Conservation (phyloP, 2,888 invertebrate genomes). For the Caenorhabditis zanzibari region DNA sequence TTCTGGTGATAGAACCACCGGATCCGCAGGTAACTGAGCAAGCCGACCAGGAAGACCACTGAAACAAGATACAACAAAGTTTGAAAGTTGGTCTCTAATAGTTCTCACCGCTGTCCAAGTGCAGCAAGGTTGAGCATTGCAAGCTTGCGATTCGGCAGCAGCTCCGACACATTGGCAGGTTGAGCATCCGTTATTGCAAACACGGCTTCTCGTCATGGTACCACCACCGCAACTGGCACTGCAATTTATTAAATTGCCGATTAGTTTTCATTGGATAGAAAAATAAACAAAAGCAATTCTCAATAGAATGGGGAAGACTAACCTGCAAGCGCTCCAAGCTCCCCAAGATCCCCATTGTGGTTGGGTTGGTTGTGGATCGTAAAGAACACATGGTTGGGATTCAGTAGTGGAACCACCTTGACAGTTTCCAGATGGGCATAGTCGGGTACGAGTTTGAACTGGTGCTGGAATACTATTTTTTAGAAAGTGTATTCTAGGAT, state of each 20-base stretch:
- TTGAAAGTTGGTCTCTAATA: background rate
- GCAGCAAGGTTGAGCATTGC: conserved; percentile 73
- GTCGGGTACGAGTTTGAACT: conserved; percentile 65
- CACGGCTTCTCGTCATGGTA: conserved; percentile 67
- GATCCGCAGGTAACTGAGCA: conserved; percentile 71
- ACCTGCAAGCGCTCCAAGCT: conserved; percentile 71
- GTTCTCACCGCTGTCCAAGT: conserved; percentile 64
- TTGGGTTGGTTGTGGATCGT: conserved; percentile 69
- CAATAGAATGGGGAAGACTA: background rate
- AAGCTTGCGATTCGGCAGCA: conserved; percentile 67
- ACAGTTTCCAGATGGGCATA: conserved; percentile 69
- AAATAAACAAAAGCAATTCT: conserved; percentile 32
- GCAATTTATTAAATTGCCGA: conserved; percentile 27
- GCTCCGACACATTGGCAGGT: conserved; percentile 71
- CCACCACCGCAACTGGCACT: conserved; percentile 75
- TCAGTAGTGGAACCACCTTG: conserved; percentile 69
- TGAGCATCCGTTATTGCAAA: conserved; percentile 73
- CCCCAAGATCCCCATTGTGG: conserved; percentile 70
- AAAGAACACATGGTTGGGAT: conserved; percentile 69
- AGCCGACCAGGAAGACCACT: conserved; percentile 71
- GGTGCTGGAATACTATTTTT: conserved; percentile 57
- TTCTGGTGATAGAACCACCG: conserved; percentile 66
- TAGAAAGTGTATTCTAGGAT: no score
- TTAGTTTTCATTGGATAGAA: conserved; percentile 15
- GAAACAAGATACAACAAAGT: conserved; percentile 27